phyloP scores from a whole-genome alignment of 1,140 invertebrate genomes.

The Aradophagus sp. region DNA sequence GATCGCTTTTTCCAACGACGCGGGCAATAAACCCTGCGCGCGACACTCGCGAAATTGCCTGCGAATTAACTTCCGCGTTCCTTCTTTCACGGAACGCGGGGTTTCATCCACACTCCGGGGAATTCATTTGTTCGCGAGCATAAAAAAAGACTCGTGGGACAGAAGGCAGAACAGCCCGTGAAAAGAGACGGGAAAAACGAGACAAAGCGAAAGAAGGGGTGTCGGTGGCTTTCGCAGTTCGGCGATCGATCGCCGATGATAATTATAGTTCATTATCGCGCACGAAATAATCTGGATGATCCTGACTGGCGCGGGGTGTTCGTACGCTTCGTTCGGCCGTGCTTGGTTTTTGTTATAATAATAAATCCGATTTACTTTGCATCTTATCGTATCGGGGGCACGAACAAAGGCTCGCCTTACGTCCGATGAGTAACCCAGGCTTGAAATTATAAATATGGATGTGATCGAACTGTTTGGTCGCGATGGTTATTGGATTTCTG shows the following conservation, averaged over 20 bases:
- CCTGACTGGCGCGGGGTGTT: constrained; percentile 8
- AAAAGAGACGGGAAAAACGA: constrained; percentile 2
- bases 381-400: constrained; percentile 22
- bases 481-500: too few relatives aligned
- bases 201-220: background rate
- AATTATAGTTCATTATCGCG: constrained; percentile 48
- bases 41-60: constrained; percentile 39
- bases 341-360: constrained; percentile 11
- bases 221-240: constrained; percentile 1
- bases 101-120: constrained; percentile 19
- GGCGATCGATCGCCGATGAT: constrained; percentile 28
- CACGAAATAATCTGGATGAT: constrained; percentile 41
- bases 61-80: constrained; percentile 42
- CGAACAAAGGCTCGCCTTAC: constrained; percentile 1
- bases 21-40: constrained; percentile 34
- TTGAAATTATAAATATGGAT: too few relatives aligned
- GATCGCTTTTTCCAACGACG: constrained; percentile 13
- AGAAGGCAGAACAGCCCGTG: too few relatives aligned
- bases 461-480: too few relatives aligned
- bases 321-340: constrained; percentile 10
- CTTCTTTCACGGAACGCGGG: constrained; percentile 30
- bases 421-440: too few relatives aligned
- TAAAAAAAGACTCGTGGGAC: too few relatives aligned
- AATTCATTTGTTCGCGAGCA: constrained; percentile 27
- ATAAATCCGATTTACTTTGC: constrained; percentile 33